Evolutionary conservation across 2,888 invertebrate genomes (phyloP), one percentile per base, ranked within the genome.

Genomic region (Ochlodes sylvanus): DNA sequence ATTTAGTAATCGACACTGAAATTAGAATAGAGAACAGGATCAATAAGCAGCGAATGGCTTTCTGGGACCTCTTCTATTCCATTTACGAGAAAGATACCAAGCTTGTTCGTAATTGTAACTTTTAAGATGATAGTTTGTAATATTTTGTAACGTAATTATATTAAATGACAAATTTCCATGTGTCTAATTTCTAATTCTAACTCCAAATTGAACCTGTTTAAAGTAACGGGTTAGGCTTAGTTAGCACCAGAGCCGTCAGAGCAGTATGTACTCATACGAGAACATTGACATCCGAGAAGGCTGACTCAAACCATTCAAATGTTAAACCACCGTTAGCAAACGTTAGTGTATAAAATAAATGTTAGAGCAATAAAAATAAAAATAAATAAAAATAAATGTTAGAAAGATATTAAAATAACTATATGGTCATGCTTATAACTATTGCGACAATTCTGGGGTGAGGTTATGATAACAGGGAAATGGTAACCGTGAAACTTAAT

Each of bases 51-150:
- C 82, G 90, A 19, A 89, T 90, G 86, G 87, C 91, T 0, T 92
- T 89, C 72, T 92, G 93, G 93, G 90, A 92, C 63, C 81, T 92
- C 1, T 92, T 92, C 71, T 88, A 89, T 68, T 77, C 80, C 9
- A 73, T 81, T 21, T 92, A 91, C 47, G 90, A 86, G 7, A 82
- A 76, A 70, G 80, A 84, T 56, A 87, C 83, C 67, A 86, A 81
- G 64, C 77, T 89, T 32, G 72, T 76, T 10, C 73, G 86, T 56
- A 76, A 81, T 9, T 89, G 90, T 69, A 68, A 70, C 27, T 70
- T 75, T 38, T 71, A 71, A 63, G 47, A 21, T 52, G 9, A n/a
- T 41, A 12, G 3, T 27, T 5, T 14, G 14, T 62, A 15, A 42
- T 42, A 27, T 41, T 42, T 42, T 60, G 21, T 60, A 65, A 54